Evolutionary conservation across 2,797 vertebrate genomes (phyloP), one percentile per base, ranked within the genome.

Genomic region (Anguilla obscura): DNA sequence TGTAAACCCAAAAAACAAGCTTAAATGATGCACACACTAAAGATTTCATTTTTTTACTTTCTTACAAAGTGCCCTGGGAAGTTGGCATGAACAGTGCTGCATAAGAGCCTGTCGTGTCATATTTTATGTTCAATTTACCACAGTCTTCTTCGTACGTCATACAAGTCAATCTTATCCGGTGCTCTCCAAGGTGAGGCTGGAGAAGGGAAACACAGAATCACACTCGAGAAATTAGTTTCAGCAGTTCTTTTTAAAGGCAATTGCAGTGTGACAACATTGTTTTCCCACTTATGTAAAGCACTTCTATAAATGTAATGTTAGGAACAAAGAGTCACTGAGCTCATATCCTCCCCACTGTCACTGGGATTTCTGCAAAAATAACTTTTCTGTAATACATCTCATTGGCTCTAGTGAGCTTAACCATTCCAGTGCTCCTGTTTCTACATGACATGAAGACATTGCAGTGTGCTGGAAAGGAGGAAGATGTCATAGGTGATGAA

Each of bases 91-190:
- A 36, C 12, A 45, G 74, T 21, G 18, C 18, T 16, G 74, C 45
- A 45, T 18, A 40, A 45, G 16, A 24, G 2, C 16, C 16, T 45
- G 36, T 40, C 18, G 36, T 69, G 63, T 27, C 9, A 10, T 27
- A 69, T 76, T 18, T 36, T n/a, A 27, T 24, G 45, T 48, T 45
- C 45, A 8, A 50, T 82, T 96, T 95, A 99, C 99, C 99, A 99
- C 85, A 98, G 98, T 93, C 98, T 96, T 91, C 99, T 94, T 90
- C 99, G 97, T 88, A 99, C 98, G 0, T 99, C 99, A 0, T 99
- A 99, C 82, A 99, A 96, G 95, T 99, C 99, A 0, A 99, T 99
- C 95, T 99, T 99, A 93, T 99, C 98, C 50, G 98, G 98, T 0
- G 97, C 97, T 95, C 97, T 97, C 98, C 98, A 99, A 0, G 98